Evolutionary conservation across 2,888 invertebrate species (phyloP), one percentile per base, ranked within the genome.

Genomic region (Gastrophysa polygoni): DNA sequence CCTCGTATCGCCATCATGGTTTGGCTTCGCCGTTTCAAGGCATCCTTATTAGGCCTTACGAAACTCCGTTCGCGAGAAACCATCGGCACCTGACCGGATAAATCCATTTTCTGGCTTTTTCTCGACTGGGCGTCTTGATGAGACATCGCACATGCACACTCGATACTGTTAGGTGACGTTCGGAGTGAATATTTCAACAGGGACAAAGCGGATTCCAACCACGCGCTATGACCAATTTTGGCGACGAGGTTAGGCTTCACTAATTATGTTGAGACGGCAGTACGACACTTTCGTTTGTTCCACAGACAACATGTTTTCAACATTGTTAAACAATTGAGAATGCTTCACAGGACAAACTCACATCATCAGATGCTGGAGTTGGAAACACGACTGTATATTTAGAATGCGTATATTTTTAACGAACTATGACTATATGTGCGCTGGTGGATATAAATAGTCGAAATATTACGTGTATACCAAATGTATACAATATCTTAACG

Each of bases 31-130:
- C 91, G 86, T 82, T 91, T 91, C 77, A 84, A 73, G 7, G 77
- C 71, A 34, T 81, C 80, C 55, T 74, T 75, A 80, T 85, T 89
- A 47, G 86, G 84, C 63, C 88, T 85, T 57, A 90, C 84, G 80
- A 90, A 90, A 79, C 90, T 90, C 70, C 90, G 83, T 79, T 90
- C 90, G 69, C 90, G 82, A 78, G 87, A 87, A 70, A 88, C 85
- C 71, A 87, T 85, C 61, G 72, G 72, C 2, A 65, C 32, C 11
- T 83, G 82, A 47, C 84, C 83, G 34, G 85, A 82, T 75, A 87
- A 86, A 75, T 87, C 86, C 43, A 79, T 74, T 64, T 79, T 81
- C 54, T 79, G 78, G 66, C 80, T 80, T 58, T 79, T 76, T 71
- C 76, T 79, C 59, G 79, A 68, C 32, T 72, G 72, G 38, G 68